A percentile compares a stretch with the other conserved stretches of the same genome.
These are phyloP conservation scores for Peucedramus taeniatus DNA, from an alignment of 2,113 vertebrate genomes.

Conservation along the genomic window DNA sequence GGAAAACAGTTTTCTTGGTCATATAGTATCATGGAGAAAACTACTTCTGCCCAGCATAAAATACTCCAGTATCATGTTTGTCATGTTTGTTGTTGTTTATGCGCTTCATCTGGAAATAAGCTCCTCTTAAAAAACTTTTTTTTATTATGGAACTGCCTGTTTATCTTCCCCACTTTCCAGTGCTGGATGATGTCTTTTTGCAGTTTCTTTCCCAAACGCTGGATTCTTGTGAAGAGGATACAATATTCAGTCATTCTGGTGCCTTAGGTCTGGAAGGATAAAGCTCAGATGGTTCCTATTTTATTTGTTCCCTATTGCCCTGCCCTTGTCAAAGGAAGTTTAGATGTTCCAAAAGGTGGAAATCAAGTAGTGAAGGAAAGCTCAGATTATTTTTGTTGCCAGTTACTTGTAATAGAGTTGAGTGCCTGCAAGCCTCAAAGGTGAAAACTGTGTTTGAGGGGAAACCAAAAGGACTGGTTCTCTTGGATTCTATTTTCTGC, in stretches of 20 bases:
- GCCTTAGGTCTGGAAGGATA: neutral
- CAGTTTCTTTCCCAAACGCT: neutral
- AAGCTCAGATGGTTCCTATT: neutral
- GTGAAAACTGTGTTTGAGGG: neutral
- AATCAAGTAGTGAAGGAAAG: neutral
- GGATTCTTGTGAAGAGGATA: neutral
- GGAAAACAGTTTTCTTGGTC: neutral
- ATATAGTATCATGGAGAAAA: neutral
- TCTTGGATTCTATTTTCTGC: neutral
- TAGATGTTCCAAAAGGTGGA: neutral
- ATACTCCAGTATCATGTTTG: neutral
- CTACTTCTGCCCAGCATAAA: neutral
- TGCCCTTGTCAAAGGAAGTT: neutral
- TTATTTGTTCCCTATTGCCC: neutral
- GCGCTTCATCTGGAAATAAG: accelerated
- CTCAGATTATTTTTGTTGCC: neutral
- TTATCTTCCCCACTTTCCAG: neutral
- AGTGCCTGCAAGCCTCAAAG: neutral
- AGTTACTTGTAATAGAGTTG: neutral
- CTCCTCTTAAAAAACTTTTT: accelerated
- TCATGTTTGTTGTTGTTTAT: neutral
- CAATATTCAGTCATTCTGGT: neutral
- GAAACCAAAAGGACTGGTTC: neutral
- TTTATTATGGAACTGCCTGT: neutral
- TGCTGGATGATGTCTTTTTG: neutral